Conservation (phyloP, 2,888 invertebrate species). For the Eugnorisma glareosa region DNA sequence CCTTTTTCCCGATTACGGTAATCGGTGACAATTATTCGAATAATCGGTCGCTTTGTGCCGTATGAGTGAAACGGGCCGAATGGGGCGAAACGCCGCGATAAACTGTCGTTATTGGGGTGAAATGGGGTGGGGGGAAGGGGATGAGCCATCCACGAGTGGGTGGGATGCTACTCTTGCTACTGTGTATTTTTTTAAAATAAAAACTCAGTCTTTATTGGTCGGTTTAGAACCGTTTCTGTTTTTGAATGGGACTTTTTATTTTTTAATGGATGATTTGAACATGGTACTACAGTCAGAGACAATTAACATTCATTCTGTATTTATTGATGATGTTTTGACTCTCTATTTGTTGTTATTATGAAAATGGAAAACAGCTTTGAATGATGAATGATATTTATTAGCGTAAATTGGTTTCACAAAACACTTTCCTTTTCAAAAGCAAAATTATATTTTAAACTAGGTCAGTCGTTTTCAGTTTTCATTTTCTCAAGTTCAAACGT, state of each 20-base stretch:
- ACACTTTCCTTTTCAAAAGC: neutral
- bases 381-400: neutral
- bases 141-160: conserved; percentile 54
- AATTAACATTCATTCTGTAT: conserved; percentile 12
- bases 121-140: conserved; percentile 64
- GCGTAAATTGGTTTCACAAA: neutral
- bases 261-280: neutral
- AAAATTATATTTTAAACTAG: neutral
- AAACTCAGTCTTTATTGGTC: conserved; percentile 56
- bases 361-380: too few species aligned
- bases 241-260: neutral
- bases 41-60: conserved; percentile 78
- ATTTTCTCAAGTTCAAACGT: too few species aligned
- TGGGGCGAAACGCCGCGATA: conserved; percentile 77
- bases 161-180: conserved; percentile 60
- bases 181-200: conserved; percentile 55
- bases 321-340: neutral
- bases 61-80: conserved; percentile 82
- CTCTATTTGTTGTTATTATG: too few species aligned
- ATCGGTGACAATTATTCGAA: conserved; percentile 70
- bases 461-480: neutral
- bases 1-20: conserved; percentile 50
- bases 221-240: conserved; percentile 29
- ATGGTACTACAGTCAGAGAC: neutral
- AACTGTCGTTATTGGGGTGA: conserved; percentile 80